Conservation (phyloP, 2,888 invertebrate genomes). For the Macrophya alboannulata region DNA sequence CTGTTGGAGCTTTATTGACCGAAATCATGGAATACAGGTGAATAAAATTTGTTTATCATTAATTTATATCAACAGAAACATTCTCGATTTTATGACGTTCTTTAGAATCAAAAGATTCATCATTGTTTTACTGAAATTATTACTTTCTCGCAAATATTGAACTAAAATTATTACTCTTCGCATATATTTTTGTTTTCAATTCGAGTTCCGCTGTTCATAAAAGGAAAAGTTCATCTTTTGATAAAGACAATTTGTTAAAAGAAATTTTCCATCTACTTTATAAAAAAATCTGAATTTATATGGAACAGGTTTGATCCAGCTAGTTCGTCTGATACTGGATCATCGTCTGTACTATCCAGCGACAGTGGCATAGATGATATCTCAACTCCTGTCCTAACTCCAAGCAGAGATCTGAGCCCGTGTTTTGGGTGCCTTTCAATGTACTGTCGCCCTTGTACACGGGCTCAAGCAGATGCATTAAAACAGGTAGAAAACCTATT, state of each 20-base stretch:
- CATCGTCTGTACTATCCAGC: conserved; percentile 7
- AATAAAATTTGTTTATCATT: conserved; percentile 40
- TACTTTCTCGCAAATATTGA: neutral
- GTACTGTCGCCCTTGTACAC: conserved; percentile 87
- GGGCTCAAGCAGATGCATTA: conserved; percentile 88
- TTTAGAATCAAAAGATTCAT: neutral
- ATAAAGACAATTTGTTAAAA: neutral
- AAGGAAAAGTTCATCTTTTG: neutral
- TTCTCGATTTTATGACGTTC: neutral
- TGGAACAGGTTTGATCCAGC: conserved; percentile 58
- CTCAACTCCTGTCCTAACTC: conserved; percentile 58
- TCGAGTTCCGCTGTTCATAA: neutral
- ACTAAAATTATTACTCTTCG: conserved; percentile 54
- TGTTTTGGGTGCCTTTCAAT: conserved; percentile 88
- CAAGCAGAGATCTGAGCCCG: conserved; percentile 68
- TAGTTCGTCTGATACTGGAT: conserved; percentile 59
- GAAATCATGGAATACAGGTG: conserved; percentile 90
- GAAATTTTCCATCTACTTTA: neutral
- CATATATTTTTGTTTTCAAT: neutral
- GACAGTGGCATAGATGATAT: conserved; percentile 45
- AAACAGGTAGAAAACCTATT: conserved; percentile 88
- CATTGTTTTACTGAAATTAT: neutral
- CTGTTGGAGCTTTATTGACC: conserved; percentile 86
- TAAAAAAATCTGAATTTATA: conserved; percentile 63
- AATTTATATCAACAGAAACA: neutral